phyloP scores from a whole-genome alignment of 2,888 invertebrate genomes.

The Trachelus iudaicus region DNA sequence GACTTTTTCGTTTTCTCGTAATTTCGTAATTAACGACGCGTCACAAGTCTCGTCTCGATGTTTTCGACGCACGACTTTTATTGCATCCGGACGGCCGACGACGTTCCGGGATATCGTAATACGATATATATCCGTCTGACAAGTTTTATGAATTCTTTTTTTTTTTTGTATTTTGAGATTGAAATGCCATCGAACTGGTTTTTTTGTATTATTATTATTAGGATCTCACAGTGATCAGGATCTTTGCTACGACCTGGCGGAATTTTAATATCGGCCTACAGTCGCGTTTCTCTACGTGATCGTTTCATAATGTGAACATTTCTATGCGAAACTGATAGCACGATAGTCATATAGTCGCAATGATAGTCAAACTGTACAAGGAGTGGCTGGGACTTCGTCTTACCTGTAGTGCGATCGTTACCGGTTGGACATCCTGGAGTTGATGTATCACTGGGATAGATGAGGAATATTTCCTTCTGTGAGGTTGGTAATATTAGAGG shows the following conservation, averaged over 20 bases:
- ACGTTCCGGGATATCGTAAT: neutral
- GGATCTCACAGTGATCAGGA: too few relatives aligned
- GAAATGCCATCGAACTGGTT: neutral
- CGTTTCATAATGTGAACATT: neutral
- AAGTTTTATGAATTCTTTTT: neutral
- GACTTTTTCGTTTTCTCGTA: constrained; percentile 22
- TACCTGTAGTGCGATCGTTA: neutral
- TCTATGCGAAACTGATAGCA: neutral
- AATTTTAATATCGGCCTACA: neutral
- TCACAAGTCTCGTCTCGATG: constrained; percentile 11
- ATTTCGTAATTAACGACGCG: constrained; percentile 15
- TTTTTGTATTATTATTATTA: too few relatives aligned
- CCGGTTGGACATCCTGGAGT: neutral
- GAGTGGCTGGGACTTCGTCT: too few relatives aligned
- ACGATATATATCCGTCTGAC: neutral
- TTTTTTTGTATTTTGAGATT: neutral
- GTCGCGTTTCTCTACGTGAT: neutral
- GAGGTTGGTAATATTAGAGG: neutral
- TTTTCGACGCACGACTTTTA: neutral
- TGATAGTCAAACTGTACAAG: too few relatives aligned
- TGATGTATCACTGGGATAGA: neutral
- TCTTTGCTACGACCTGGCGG: neutral
- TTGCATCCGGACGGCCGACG: neutral
- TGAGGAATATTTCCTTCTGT: neutral
- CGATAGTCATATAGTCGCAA: neutral